Conservation (phyloP, 2,888 invertebrate genomes). For the Magallana nippona region DNA sequence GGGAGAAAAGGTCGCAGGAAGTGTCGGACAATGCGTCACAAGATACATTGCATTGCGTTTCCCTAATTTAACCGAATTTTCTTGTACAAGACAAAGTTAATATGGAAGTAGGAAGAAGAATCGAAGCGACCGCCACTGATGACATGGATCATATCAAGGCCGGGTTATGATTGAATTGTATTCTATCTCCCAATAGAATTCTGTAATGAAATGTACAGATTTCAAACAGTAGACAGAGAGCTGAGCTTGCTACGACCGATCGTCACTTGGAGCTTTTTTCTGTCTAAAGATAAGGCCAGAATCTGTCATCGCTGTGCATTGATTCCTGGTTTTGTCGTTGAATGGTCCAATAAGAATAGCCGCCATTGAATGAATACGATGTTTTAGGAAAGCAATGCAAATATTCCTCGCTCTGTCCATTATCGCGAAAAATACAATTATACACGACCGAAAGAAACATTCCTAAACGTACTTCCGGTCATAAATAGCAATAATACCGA, state of each 20-base stretch:
- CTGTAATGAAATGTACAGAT: not conserved
- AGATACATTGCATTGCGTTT: not conserved
- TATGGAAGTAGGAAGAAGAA: too few species aligned
- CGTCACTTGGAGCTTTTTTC: too few species aligned
- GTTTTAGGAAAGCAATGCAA: not conserved
- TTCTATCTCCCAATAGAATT: not conserved
- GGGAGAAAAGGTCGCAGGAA: not conserved
- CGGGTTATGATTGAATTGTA: not conserved
- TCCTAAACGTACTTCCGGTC: constrained; percentile 9
- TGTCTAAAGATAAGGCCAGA: too few species aligned
- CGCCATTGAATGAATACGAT: not conserved
- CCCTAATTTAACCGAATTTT: too few species aligned
- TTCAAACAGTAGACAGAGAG: too few species aligned
- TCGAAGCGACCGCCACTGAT: too few species aligned
- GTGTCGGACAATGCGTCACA: not conserved
- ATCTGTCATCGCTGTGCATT: not conserved
- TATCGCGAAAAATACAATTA: not conserved
- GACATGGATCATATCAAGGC: not conserved
- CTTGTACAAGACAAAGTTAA: too few species aligned
- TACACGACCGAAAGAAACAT: not conserved
- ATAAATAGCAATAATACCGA: not conserved
- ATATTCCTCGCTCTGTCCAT: not conserved
- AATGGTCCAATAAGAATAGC: not conserved
- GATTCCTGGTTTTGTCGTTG: not conserved
- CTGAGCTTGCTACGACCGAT: too few species aligned